Evolutionary conservation across 2,888 invertebrate species (phyloP).

Genomic region (Synanthedon andrenaeformis): DNA sequence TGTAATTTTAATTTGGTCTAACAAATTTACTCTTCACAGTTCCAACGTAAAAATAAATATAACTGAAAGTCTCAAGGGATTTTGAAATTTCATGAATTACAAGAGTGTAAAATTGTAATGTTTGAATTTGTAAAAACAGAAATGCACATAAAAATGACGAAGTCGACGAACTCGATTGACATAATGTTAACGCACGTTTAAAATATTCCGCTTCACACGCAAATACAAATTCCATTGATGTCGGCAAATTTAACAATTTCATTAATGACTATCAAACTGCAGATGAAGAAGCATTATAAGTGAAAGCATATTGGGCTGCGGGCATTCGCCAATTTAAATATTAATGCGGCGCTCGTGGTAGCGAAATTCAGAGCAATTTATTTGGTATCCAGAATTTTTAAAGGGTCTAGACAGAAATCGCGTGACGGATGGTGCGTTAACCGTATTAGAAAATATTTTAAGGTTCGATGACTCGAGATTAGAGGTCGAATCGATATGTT

Average conservation of each 20-base stretch:
- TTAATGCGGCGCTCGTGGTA: conserved; percentile 50
- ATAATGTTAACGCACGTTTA: neutral
- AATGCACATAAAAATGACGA: conserved; percentile 1
- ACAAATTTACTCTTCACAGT: too few relatives aligned
- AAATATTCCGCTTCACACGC: conserved; percentile 7
- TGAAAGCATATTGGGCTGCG: neutral
- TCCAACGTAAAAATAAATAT: too few relatives aligned
- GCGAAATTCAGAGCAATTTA: conserved; percentile 40
- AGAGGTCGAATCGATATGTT: conserved; percentile 38
- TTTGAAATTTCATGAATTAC: too few relatives aligned
- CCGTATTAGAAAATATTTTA: conserved; percentile 59
- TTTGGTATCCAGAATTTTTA: conserved; percentile 23
- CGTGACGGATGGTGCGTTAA: conserved; percentile 54
- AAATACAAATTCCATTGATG: conserved; percentile 14
- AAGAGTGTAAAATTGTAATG: too few relatives aligned
- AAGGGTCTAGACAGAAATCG: conserved; percentile 16
- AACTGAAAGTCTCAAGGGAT: too few relatives aligned
- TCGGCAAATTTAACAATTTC: conserved; percentile 9
- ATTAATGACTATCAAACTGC: neutral
- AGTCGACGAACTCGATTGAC: neutral
- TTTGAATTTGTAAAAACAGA: neutral
- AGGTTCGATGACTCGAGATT: conserved; percentile 55
- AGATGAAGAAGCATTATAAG: neutral
- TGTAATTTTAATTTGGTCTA: too few relatives aligned
- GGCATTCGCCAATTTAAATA: conserved; percentile 23